Evolutionary conservation across 2,113 vertebrate species (phyloP).

Genomic region (Trichechus manatus): DNA sequence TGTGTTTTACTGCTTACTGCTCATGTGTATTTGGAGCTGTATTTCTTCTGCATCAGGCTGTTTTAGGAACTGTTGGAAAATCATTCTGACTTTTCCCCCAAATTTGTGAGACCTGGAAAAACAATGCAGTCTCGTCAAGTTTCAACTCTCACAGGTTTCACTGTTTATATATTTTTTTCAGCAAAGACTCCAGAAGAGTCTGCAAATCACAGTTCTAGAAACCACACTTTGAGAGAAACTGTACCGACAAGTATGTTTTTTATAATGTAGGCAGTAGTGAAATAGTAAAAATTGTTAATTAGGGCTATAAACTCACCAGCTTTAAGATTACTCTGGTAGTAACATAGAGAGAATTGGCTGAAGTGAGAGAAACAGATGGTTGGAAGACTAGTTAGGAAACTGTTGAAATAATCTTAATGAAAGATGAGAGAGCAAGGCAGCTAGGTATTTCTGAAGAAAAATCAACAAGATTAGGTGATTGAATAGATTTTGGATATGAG

Average conservation of each 20-base stretch:
- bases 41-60: neutral
- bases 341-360: neutral
- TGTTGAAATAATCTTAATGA: neutral
- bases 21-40: neutral
- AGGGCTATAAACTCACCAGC: neutral
- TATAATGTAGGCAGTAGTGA: neutral
- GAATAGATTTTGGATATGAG: neutral
- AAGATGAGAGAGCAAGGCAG: neutral
- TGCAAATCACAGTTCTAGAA: neutral
- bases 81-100: slow-evolving; percentile 15
- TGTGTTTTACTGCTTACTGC: neutral
- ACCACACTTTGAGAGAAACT: neutral
- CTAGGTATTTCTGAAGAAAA: neutral
- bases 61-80: slow-evolving; percentile 53
- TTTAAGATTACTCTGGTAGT: slow-evolving; percentile 21
- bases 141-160: too few species aligned
- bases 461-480: neutral
- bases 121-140: too few species aligned
- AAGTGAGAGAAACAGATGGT: neutral
- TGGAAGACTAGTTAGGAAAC: neutral
- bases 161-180: neutral
- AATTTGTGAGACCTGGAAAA: too few species aligned
- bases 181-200: neutral
- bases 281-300: neutral
- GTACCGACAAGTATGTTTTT: neutral